These are phyloP conservation scores for Microcebus griseorufus DNA, from an alignment of 2,113 vertebrate species.

Conservation along the genomic window DNA sequence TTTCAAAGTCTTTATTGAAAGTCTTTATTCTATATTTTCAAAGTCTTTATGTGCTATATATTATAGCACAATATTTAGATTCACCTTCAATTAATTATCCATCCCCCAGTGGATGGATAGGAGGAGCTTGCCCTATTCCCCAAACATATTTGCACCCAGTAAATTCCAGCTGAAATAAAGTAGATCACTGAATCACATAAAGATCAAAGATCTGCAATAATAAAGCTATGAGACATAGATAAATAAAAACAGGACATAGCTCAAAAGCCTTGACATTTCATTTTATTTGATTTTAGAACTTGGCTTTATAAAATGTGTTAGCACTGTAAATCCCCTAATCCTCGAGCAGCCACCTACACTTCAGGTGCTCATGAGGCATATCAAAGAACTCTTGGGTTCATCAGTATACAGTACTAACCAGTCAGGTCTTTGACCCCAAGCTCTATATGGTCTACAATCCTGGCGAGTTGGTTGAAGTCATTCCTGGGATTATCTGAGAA, in stretches of 20 bases:
- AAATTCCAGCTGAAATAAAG: not conserved
- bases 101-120: too few relatives aligned
- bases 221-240: constrained; percentile 9
- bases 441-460: fast-evolving
- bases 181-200: constrained; percentile 16
- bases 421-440: not conserved
- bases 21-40: not conserved
- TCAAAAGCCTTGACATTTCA: constrained; percentile 39
- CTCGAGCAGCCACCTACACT: not conserved
- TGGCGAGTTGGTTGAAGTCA: not conserved
- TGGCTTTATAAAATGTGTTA: constrained; percentile 28
- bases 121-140: not conserved
- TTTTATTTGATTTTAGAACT: constrained; percentile 47
- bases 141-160: not conserved
- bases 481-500: not conserved
- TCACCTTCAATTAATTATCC: not conserved
- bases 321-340: constrained; percentile 2
- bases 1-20: not conserved
- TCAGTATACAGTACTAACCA: too few relatives aligned
- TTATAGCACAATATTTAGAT: not conserved
- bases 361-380: not conserved
- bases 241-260: constrained; percentile 41
- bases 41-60: not conserved
- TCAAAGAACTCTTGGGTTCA: not conserved
- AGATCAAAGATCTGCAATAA: constrained; percentile 32